phyloP scores from a whole-genome alignment of 2,888 invertebrate species.

The Paralinhomoeus sp. region DNA sequence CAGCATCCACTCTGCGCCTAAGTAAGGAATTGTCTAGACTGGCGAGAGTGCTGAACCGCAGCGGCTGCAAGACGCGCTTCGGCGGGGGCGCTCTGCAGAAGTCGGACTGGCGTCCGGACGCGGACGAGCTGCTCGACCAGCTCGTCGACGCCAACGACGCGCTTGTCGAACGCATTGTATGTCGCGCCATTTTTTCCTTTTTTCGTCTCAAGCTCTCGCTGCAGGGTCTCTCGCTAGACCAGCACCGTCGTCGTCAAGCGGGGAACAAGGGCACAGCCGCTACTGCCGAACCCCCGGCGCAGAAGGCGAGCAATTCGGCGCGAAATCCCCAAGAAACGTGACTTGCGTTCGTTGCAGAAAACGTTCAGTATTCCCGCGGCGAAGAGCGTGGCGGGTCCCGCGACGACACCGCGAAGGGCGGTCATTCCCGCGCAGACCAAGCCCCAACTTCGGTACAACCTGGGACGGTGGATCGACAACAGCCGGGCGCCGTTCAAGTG shows the following conservation, averaged over 20 bases:
- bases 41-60: neutral
- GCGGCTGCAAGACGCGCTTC: neutral
- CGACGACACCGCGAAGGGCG: too few relatives aligned
- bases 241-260: neutral
- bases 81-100: too few relatives aligned
- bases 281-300: neutral
- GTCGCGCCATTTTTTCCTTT: neutral
- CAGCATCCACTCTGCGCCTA: neutral
- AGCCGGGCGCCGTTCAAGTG: constrained; percentile 9
- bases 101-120: neutral
- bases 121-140: constrained; percentile 8
- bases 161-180: constrained; percentile 9
- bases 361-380: too few relatives aligned
- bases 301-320: too few relatives aligned
- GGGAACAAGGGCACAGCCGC: neutral
- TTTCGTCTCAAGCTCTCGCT: neutral
- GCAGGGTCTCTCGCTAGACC: neutral
- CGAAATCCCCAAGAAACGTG: too few relatives aligned
- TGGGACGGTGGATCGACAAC: constrained; percentile 9
- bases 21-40: neutral
- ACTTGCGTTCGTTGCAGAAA: too few relatives aligned
- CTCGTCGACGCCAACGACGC: constrained; percentile 14
- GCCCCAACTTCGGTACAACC: constrained; percentile 2
- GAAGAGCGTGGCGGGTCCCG: too few relatives aligned
- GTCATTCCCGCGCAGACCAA: too few relatives aligned